Percentiles rank a stretch among this genome's conserved stretches.
phyloP scores from a whole-genome alignment of 2,888 invertebrate species.

The Drepanosiphum platanoidis region DNA sequence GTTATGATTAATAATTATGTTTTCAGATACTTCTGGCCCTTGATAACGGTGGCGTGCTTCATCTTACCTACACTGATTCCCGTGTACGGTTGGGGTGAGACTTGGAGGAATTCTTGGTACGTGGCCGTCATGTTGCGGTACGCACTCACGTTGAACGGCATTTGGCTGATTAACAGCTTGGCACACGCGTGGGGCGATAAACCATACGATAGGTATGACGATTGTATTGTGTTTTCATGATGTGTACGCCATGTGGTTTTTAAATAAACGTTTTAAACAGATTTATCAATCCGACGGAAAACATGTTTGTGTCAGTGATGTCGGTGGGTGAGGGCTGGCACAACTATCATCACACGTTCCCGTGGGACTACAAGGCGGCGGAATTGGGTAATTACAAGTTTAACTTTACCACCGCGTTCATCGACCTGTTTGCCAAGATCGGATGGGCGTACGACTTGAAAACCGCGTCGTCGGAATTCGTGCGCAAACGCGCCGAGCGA shows the following conservation, averaged over 20 bases:
- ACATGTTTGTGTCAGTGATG: too few relatives aligned
- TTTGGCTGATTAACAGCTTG: slow-evolving; percentile 90
- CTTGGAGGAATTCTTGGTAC: slow-evolving; percentile 68
- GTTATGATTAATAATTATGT: too few relatives aligned
- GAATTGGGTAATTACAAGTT: slow-evolving; percentile 75
- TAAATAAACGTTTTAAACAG: too few relatives aligned
- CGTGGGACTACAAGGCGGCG: slow-evolving; percentile 86
- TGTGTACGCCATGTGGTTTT: too few relatives aligned
- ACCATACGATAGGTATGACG: slow-evolving; percentile 74
- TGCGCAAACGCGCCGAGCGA: slow-evolving; percentile 5
- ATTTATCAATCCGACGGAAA: too few relatives aligned
- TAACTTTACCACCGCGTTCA: slow-evolving; percentile 65
- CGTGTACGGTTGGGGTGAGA: slow-evolving; percentile 71
- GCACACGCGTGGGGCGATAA: slow-evolving; percentile 82
- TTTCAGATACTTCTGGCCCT: not conserved
- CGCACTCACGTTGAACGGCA: slow-evolving; percentile 79
- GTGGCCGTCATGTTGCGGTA: slow-evolving; percentile 76
- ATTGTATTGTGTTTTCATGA: too few relatives aligned
- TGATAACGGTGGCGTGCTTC: slow-evolving; percentile 68
- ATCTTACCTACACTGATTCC: slow-evolving; percentile 72
- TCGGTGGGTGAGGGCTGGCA: slow-evolving; percentile 77
- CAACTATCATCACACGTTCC: slow-evolving; percentile 89
- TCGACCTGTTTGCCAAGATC: slow-evolving; percentile 36
- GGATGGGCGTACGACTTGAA: slow-evolving; percentile 56
- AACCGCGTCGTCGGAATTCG: slow-evolving; percentile 41